A percentile compares a stretch with the other conserved stretches of the same genome.
phyloP scores from a whole-genome alignment of 2,113 vertebrate species.

The Monopterus albus region DNA sequence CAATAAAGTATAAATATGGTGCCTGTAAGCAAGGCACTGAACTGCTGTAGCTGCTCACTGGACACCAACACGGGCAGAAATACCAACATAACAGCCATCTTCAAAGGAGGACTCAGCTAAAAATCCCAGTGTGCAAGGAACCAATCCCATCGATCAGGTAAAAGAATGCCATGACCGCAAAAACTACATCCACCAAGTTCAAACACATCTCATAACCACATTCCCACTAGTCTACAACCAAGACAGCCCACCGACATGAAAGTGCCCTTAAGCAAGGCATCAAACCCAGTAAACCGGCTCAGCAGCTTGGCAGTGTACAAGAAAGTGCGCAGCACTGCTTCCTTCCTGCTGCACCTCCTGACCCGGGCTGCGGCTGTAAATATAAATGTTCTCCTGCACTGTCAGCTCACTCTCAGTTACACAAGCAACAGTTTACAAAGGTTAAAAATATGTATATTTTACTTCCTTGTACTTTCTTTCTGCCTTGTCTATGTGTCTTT shows the following conservation, averaged over 20 bases:
- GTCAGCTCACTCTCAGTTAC: slow-evolving; percentile 53
- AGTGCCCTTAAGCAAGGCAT: slow-evolving; percentile 66
- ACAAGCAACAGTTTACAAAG: slow-evolving; percentile 60
- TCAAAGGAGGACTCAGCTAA: background rate
- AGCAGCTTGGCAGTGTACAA: slow-evolving; percentile 31
- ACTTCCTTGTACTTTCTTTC: slow-evolving; percentile 52
- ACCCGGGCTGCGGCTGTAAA: slow-evolving; percentile 60
- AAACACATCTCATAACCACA: background rate
- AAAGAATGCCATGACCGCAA: background rate
- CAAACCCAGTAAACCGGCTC: slow-evolving; percentile 58
- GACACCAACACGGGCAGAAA: background rate
- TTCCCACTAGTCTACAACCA: background rate
- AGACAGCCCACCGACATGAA: background rate
- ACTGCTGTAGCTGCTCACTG: no score
- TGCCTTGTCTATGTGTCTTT: slow-evolving; percentile 36
- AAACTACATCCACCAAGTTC: background rate
- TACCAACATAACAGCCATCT: background rate
- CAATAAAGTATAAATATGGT: no score
- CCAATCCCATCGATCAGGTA: background rate
- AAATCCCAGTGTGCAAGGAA: background rate
- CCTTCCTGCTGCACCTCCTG: slow-evolving; percentile 43
- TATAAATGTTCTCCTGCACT: slow-evolving; percentile 59
- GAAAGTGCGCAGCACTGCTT: slow-evolving; percentile 47
- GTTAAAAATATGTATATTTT: slow-evolving; percentile 63
- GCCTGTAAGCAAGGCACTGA: no score